Evolutionary conservation across 2,888 invertebrate genomes (phyloP).

Genomic region (Auanema freiburgensis): DNA sequence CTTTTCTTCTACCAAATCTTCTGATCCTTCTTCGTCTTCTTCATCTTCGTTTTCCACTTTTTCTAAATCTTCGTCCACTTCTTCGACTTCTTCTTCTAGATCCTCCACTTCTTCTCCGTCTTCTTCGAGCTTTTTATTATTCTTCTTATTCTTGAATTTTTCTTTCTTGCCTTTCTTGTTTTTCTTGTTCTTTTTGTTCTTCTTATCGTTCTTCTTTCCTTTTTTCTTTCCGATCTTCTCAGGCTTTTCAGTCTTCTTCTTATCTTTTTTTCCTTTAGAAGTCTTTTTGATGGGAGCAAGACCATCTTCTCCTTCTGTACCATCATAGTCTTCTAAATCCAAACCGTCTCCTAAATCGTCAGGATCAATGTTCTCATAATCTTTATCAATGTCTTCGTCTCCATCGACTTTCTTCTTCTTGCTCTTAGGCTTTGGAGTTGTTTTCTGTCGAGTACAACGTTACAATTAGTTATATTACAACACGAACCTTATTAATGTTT

Average conservation of each 20-base stretch:
- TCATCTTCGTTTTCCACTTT: neutral
- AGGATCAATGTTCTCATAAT: conserved; percentile 3
- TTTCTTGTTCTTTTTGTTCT: neutral
- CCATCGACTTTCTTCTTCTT: neutral
- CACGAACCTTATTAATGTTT: no score
- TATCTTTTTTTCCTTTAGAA: conserved; percentile 3
- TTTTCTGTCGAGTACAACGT: no score
- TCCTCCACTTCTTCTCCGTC: neutral
- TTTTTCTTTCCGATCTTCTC: neutral
- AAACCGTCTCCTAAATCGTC: neutral
- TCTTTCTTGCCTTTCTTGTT: neutral
- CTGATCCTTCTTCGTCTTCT: neutral
- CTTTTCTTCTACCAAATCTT: neutral
- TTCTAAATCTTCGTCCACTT: conserved; percentile 5
- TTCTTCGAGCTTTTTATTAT: neutral
- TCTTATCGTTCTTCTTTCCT: neutral
- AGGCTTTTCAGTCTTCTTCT: neutral
- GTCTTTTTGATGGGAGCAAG: neutral
- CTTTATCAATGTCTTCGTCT: neutral
- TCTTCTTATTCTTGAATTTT: conserved; percentile 1
- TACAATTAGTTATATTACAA: no score
- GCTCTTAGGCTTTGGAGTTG: neutral
- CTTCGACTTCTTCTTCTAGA: neutral
- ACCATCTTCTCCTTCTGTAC: neutral
- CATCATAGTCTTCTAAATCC: no score